These are phyloP conservation scores for Enoplosus armatus DNA, from an alignment of 2,797 vertebrate species.

Conservation along the genomic window DNA sequence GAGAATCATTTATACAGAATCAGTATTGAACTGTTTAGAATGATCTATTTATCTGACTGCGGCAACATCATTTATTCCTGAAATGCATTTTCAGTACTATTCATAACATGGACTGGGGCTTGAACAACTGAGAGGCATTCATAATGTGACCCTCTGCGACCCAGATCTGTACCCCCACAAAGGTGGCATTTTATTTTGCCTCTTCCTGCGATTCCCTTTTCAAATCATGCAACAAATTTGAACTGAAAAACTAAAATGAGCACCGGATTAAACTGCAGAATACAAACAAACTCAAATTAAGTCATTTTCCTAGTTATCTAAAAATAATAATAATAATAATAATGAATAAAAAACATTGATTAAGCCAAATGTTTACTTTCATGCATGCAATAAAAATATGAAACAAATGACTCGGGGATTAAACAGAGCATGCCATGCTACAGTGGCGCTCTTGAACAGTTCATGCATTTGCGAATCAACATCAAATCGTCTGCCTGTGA, in stretches of 20 bases:
- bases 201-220: background rate
- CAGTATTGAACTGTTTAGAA: no score
- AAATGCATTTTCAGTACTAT: constrained; percentile 1
- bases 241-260: background rate
- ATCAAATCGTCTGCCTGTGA: constrained; percentile 6
- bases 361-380: background rate
- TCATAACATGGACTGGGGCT: background rate
- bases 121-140: background rate
- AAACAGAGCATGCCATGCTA: background rate
- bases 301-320: background rate
- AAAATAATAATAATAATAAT: no score
- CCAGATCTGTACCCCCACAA: background rate
- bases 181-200: background rate
- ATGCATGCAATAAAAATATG: background rate
- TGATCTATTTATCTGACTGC: background rate
- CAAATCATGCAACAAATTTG: background rate
- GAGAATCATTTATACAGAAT: no score
- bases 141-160: background rate
- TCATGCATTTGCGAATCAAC: background rate
- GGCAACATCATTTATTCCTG: background rate
- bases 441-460: no score
- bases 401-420: background rate
- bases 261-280: background rate
- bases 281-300: background rate
- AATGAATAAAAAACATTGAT: background rate